These are phyloP conservation scores for Oreochromis aureus DNA, from an alignment of 2,113 vertebrate genomes.

Conservation along the genomic window DNA sequence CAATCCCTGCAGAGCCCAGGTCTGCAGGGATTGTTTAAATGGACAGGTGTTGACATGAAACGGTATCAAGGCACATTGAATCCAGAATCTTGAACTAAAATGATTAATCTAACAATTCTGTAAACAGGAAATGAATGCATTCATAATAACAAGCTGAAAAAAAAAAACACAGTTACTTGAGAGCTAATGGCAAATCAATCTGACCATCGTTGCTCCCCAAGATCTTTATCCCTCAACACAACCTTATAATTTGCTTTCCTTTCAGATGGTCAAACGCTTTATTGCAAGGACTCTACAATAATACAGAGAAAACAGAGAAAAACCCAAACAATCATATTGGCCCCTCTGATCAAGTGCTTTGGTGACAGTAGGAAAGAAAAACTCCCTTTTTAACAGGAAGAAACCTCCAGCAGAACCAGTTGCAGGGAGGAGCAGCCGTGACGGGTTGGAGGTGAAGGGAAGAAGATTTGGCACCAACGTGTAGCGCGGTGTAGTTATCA, in stretches of 20 bases:
- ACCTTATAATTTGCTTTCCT: not conserved
- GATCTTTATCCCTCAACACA: not conserved
- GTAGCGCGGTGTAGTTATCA: fast-evolving
- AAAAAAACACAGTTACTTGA: fast-evolving
- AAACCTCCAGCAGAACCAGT: not conserved
- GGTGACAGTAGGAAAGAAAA: not conserved
- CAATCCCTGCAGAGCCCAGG: not conserved
- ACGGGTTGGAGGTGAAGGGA: not conserved
- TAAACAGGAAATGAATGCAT: not conserved
- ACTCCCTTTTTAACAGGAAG: not conserved
- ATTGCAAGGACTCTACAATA: not conserved
- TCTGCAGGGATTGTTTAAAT: not conserved
- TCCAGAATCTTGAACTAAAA: not conserved
- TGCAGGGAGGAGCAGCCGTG: fast-evolving
- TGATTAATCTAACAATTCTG: not conserved
- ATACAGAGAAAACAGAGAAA: not conserved
- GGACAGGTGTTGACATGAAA: not conserved
- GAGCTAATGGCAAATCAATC: not conserved
- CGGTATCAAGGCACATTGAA: not conserved
- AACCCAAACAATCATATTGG: not conserved
- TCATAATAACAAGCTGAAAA: not conserved
- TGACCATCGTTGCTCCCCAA: not conserved
- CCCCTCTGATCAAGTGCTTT: not conserved
- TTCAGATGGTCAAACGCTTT: not conserved
- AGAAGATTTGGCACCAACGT: not conserved